Conservation (phyloP, 2,113 vertebrate genomes). For the Equus quagga region DNA sequence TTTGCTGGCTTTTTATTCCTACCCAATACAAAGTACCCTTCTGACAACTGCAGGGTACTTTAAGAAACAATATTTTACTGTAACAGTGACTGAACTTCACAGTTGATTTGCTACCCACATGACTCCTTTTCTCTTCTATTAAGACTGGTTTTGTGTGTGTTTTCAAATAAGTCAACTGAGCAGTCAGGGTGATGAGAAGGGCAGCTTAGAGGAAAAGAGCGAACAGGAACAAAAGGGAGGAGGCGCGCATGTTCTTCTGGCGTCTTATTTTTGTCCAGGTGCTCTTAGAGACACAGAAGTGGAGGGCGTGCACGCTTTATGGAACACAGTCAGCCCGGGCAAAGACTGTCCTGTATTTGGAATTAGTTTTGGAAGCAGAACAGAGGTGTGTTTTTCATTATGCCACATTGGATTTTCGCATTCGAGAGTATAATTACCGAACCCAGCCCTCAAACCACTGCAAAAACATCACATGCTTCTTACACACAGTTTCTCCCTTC, state of each 20-base stretch:
- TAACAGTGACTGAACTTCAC: not conserved
- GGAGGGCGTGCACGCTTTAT: not conserved
- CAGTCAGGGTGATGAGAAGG: not conserved
- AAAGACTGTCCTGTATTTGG: constrained; percentile 53
- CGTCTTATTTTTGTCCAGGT: not conserved
- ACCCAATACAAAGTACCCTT: not conserved
- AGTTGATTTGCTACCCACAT: not conserved
- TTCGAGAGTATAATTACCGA: constrained; percentile 66
- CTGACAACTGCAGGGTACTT: not conserved
- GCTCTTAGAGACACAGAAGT: not conserved
- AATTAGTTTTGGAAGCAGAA: constrained; percentile 36
- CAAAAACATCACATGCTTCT: constrained; percentile 66
- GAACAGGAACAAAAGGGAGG: not conserved
- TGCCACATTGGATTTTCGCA: constrained; percentile 67
- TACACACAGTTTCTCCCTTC: constrained; percentile 50
- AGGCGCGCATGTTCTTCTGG: not conserved
- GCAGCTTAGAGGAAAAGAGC: not conserved
- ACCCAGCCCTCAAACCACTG: constrained; percentile 68
- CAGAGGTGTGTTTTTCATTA: constrained; percentile 74
- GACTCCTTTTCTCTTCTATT: not conserved
- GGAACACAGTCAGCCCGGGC: not conserved
- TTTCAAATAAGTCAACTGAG: not conserved
- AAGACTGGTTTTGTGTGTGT: not conserved
- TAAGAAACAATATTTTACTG: not conserved
- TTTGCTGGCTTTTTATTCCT: constrained; percentile 19